phyloP scores from a whole-genome alignment of 1,140 invertebrate species.

The Danaus plexippus region DNA sequence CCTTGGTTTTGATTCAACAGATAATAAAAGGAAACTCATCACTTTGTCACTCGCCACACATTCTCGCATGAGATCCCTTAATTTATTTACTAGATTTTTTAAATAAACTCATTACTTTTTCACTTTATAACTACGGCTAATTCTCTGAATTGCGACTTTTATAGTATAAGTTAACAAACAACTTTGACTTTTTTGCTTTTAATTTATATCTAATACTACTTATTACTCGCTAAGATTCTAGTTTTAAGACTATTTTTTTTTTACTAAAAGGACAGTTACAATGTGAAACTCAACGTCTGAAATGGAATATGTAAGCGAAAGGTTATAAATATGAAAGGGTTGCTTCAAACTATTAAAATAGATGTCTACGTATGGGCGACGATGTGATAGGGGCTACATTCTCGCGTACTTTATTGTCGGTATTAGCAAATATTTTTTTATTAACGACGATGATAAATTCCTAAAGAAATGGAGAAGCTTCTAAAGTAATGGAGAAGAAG shows the following conservation, averaged over 20 bases:
- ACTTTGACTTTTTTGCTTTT: conserved; percentile 58
- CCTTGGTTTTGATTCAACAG: conserved; percentile 17
- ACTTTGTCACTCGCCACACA: conserved; percentile 36
- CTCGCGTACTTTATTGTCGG: conserved; percentile 41
- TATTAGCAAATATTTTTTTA: conserved; percentile 36
- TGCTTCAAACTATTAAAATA: no score
- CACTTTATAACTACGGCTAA: conserved; percentile 60
- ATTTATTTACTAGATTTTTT: conserved; percentile 50
- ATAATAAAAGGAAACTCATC: conserved; percentile 29
- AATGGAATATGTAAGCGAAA: no score
- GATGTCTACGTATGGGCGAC: conserved; percentile 2
- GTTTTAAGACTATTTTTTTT: conserved; percentile 36
- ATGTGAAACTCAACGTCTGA: conserved; percentile 9
- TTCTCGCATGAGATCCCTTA: conserved; percentile 33
- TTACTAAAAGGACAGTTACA: conserved; percentile 28
- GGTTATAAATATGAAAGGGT: no score
- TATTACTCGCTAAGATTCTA: conserved; percentile 51
- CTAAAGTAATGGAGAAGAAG: conserved; percentile 42
- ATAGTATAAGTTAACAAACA: conserved; percentile 67
- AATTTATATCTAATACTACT: conserved; percentile 57
- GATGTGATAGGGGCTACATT: conserved; percentile 5
- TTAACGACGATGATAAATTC: conserved; percentile 42
- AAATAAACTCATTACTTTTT: conserved; percentile 55
- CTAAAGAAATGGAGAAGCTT: conserved; percentile 54
- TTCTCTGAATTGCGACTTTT: conserved; percentile 67